Base-by-base conservation (phyloP, 2,797 vertebrate genomes). In the Lerista edwardsae region DNA sequence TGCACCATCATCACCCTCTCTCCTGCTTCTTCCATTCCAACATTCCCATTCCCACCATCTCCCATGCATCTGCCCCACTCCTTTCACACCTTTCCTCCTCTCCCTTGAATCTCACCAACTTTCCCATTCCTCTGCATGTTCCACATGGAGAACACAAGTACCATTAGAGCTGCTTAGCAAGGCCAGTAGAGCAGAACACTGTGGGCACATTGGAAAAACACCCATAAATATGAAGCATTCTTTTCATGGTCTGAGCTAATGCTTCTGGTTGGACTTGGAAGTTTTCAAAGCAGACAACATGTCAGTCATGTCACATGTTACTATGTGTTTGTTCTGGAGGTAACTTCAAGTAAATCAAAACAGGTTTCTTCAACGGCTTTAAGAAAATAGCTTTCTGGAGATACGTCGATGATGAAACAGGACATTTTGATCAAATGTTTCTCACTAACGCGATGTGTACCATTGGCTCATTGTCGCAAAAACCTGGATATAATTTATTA, bases 401-500 rank as follows among this genome's bases (percentile, higher is more conserved):
- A 36, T 62, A 76, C 77, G 25, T 73, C 82, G 83, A 59, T 47
- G 72, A 74, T 69, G 59, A 67, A n/a, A 55, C 59, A 73, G 31
- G 25, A 80, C 29, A 57, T 80, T 21, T 84, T 75, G 47, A 47
- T 27, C 73, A 61, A 84, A 11, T 57, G 31, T 47, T 23, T 87
- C 85, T 81, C 55, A 75, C 79, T 44, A 29, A 64, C 72, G 51
- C n/a, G 44, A 23, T 0, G 6, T 14, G 2, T 21, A 86, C 6
- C 0, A 0, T 3, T n/a, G 27, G 4, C 80, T 75, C 74, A 55
- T 2, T 74, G 69, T 91, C 73, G n/a, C 51, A 80, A 64, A 55
- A 86, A 83, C 64, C 77, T 79, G 68, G 80, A 90, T 91, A 84
- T 84, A 83, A 84, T 82, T 80, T 78, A 78, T 55, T 92, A 81